Conservation (phyloP, 2,113 vertebrate species). For the Ctenomys sociabilis region DNA sequence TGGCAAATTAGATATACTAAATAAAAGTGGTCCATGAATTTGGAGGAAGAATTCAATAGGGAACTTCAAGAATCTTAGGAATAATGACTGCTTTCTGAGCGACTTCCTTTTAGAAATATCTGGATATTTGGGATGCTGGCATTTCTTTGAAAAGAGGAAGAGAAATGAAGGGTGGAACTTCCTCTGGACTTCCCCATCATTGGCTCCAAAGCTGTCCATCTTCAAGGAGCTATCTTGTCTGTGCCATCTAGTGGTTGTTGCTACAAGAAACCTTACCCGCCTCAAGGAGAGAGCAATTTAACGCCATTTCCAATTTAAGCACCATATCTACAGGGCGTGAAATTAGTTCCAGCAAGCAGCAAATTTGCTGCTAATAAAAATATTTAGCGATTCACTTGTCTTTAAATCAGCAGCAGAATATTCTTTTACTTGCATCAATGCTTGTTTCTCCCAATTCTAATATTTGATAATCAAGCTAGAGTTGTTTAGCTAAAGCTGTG, state of each 20-base stretch:
- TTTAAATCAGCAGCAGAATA: conserved; percentile 87
- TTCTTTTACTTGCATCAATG: conserved; percentile 85
- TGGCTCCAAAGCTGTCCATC: conserved; percentile 61
- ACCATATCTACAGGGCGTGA: conserved; percentile 89
- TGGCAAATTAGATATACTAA: neutral
- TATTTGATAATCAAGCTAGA: conserved; percentile 79
- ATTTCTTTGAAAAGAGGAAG: conserved; percentile 7
- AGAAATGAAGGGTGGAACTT: conserved; percentile 41
- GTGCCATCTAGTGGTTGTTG: conserved; percentile 69
- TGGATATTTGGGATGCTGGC: neutral
- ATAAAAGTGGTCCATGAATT: neutral
- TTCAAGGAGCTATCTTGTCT: neutral
- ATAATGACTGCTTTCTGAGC: neutral
- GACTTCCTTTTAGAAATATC: neutral
- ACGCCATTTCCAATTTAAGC: conserved; percentile 89
- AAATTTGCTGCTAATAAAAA: conserved; percentile 91
- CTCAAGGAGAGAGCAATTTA: conserved; percentile 88
- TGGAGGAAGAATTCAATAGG: conserved; percentile 16
- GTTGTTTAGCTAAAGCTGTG: conserved; percentile 75
- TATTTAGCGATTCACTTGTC: conserved; percentile 90
- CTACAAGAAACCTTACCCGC: conserved; percentile 52
- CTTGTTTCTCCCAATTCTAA: conserved; percentile 85
- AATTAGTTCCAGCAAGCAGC: conserved; percentile 92
- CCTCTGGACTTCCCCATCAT: conserved; percentile 45
- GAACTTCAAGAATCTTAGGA: conserved; percentile 5